Evolutionary conservation across 1,140 invertebrate genomes (phyloP).

Genomic region (Papilio polytes): DNA sequence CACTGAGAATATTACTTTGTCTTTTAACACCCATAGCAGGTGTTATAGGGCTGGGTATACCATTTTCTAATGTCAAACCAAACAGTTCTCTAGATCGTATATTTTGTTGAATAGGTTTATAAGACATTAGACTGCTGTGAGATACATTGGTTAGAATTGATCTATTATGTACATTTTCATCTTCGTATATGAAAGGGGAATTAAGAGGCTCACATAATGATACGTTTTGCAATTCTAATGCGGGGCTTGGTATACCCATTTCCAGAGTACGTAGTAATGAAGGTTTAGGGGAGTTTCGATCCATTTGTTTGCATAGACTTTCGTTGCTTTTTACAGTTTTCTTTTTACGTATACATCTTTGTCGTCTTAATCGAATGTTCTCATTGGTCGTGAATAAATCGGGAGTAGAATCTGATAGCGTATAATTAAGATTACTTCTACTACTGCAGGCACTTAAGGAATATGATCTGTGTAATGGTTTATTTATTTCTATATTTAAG

Average conservation of each 20-base stretch:
- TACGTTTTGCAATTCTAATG: slow-evolving; percentile 60
- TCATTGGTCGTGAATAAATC: slow-evolving; percentile 60
- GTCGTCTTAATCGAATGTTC: slow-evolving; percentile 68
- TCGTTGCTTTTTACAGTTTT: slow-evolving; percentile 76
- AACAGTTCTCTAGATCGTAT: slow-evolving; percentile 69
- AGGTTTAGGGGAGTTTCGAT: slow-evolving; percentile 59
- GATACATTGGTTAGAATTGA: slow-evolving; percentile 68
- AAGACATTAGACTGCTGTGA: slow-evolving; percentile 70
- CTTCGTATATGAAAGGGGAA: slow-evolving; percentile 44
- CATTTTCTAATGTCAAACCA: slow-evolving; percentile 73
- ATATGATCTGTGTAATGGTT: slow-evolving; percentile 62
- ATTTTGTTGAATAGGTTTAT: slow-evolving; percentile 55
- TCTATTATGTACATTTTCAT: slow-evolving; percentile 48
- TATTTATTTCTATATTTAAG: slow-evolving; percentile 43
- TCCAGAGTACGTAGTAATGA: slow-evolving; percentile 65
- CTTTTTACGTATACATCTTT: slow-evolving; percentile 77
- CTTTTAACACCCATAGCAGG: slow-evolving; percentile 71
- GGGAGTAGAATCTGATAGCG: slow-evolving; percentile 72
- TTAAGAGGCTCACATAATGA: slow-evolving; percentile 62
- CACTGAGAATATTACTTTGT: slow-evolving; percentile 70
- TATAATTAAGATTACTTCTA: slow-evolving; percentile 58
- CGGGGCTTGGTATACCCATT: slow-evolving; percentile 72
- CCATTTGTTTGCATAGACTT: slow-evolving; percentile 60
- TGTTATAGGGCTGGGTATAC: slow-evolving; percentile 77
- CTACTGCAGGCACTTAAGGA: slow-evolving; percentile 63